Evolutionary conservation across 2,888 invertebrate genomes (phyloP), one percentile per base, ranked within the genome.

Genomic region (Pristionchus fissidentatus): DNA sequence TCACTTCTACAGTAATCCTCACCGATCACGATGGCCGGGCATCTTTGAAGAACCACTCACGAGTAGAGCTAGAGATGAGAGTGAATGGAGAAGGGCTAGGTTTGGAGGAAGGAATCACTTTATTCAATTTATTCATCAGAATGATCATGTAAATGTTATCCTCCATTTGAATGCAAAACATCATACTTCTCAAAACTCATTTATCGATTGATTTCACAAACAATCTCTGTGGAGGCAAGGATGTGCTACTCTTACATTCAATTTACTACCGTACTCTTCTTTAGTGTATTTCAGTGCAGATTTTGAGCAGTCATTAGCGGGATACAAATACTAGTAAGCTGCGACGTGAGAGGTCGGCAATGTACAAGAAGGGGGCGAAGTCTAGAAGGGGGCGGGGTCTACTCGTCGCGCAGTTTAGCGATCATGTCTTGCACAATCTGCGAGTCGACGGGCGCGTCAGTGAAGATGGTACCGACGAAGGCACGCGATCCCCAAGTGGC

Each of bases 391-490:
- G 75, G 75, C 75, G 32, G 46, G 35, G 75, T 49, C 35, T 77
- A 77, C 46, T 77, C 46, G 32, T 77, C 75, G 49, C 75, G 75
- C 75, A 87, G 86, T 73, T 89, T 87, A 62, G 73, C 84, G 41
- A 89, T 38, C 73, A 90, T 87, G 43, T 87, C 88, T 35, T 85
- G 66, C 22, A 90, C 87, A 41, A 87, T 87, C 43, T 84, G 84
- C 70, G 86, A 84, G 46, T 90, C 88, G 29, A 88, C 82, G 3
- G 90, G 88, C 15, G 90, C 90, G 78, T 88, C 86, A 3, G 89
- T 90, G 87, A 90, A 90, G 77, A 90, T 89, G n/a, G 90, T 89
- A 29, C 90, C 90, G 41, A 90, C 89, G 78, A 90, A 90, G 19
- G 90, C 90, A 81, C 89, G 84, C 15, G 88, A 87, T 32, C 89